These are phyloP conservation scores for Xylocampa areola DNA, from an alignment of 2,888 invertebrate species.

Conservation along the genomic window DNA sequence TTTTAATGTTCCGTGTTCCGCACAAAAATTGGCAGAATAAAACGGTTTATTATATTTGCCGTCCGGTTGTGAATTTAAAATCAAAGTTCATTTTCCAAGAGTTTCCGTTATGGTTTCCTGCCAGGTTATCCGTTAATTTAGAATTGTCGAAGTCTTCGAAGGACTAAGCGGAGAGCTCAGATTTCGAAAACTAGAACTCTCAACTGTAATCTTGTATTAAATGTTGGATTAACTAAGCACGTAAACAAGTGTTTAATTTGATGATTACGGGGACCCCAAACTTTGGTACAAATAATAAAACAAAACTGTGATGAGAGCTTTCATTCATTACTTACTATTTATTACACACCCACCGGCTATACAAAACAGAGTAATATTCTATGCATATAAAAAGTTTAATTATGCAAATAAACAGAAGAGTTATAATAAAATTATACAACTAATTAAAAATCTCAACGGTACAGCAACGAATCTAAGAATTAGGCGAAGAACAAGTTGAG, in stretches of 20 bases:
- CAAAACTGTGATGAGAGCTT: background rate
- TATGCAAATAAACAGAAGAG: constrained; percentile 28
- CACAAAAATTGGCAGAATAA: constrained; percentile 29
- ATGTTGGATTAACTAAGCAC: too few relatives aligned
- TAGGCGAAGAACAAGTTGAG: constrained; percentile 39
- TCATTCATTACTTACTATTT: too few relatives aligned
- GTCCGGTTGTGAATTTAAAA: constrained; percentile 18
- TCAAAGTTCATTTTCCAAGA: constrained; percentile 15
- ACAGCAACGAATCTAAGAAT: constrained; percentile 24
- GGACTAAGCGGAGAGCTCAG: too few relatives aligned
- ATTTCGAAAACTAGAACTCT: too few relatives aligned
- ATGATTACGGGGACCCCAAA: too few relatives aligned
- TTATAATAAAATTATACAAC: constrained; percentile 24
- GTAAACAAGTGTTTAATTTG: too few relatives aligned
- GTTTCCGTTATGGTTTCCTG: constrained; percentile 1
- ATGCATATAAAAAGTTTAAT: constrained; percentile 14
- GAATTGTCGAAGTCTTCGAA: constrained; percentile 17
- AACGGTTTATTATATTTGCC: constrained; percentile 33
- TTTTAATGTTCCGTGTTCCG: constrained; percentile 34
- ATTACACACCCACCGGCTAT: constrained; percentile 3
- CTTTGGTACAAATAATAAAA: background rate
- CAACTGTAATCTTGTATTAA: too few relatives aligned
- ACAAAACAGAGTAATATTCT: constrained; percentile 2
- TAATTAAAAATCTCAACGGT: constrained; percentile 37
- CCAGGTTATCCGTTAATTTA: background rate